Base-by-base conservation (phyloP, 2,113 vertebrate genomes). In the Oryzias melastigma region DNA sequence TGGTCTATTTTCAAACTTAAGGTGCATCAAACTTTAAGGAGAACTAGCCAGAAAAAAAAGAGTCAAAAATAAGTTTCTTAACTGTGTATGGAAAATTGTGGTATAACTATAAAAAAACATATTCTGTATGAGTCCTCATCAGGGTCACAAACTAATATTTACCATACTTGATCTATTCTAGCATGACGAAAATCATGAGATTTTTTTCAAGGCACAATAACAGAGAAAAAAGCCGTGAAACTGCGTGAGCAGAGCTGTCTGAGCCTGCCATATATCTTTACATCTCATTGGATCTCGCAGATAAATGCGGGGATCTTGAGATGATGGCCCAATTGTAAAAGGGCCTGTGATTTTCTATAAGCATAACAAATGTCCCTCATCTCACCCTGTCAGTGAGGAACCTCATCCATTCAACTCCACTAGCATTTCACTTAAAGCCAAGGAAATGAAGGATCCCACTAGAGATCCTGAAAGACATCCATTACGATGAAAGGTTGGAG, bases 291-390 rank as follows among this genome's bases (percentile, higher is more conserved):
- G 70, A 52, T 75, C 55, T 1, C 13, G 43, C 64, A 52, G 62
- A 70, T 73, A 73, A 80, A 79, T 56, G 65, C 52, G 41, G 54
- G 62, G 22, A 77, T 77, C 65, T 68, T 19, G 19, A 65, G 56
- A 68, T 67, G 60, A 81, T 65, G 58, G 65, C 50, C 4, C 56
- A 75, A 78, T 74, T 62, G 66, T 74, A 76, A 81, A 82, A 12
- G 35, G 49, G 58, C 52, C 44, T 5, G 13, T 35, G 68, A 77
- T 82, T 81, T 78, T 77, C 65, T 25, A 68, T 68, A 29, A 16
- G 65, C 72, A 45, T 78, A 76, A 81, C 86, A 82, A 87, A 85
- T 87, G 76, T 27, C 49, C 43, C 64, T 53, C 58, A 71, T 72
- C 67, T 68, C 52, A 64, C 78, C 47, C 62, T 63, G 72, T 81